Base-by-base conservation (phyloP, 2,888 invertebrate species). In the Erebia ligea region DNA sequence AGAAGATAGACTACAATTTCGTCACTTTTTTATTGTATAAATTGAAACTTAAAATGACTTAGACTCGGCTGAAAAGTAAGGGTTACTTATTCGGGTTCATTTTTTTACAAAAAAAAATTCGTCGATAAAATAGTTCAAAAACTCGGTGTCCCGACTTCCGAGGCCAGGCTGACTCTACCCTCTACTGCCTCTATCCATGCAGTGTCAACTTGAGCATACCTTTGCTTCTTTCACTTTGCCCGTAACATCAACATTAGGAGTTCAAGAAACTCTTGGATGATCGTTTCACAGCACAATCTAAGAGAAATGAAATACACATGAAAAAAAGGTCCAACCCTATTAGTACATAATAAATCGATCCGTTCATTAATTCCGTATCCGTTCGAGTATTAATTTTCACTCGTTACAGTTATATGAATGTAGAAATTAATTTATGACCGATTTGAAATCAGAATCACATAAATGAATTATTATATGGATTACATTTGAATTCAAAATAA, bases 251-350 rank as follows among this genome's bases (percentile, higher is more conserved):
- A n/a, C 17, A 17, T 57, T 45, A 21, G 45, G 40, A 56, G 45
- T 66, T 66, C 56, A 21, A 66, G 56, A 56, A 66, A 66, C 8
- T 52, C 64, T 64, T 25, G 1, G 19, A 45, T 8, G 56, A 45
- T 66, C 54, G 45, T 56, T 66, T n/a, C 19, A 19, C 34, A 11
- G n/a, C 54, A 34, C n/a, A 54, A 54, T 64, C 52, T 17, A 52
- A 62, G 62, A 25, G n/a, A n/a, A n/a, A n/a, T n/a, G n/a, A n/a
- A n/a, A n/a, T n/a, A n/a, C n/a, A n/a, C n/a, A n/a, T n/a, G n/a
- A n/a, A n/a, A 42, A 64, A 56, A 45, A 66, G 21, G 19, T 56
- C 25, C 42, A 19, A 56, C 17, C n/a, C 15, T 21, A 19, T 19
- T 42, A 17, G 17, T 52, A 17, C 10, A 11, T 15, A 11, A 45